Percentiles rank a stretch among this genome's conserved stretches.
These are phyloP conservation scores for Labrus mixtus DNA, from an alignment of 2,113 vertebrate species.

Conservation along the genomic window DNA sequence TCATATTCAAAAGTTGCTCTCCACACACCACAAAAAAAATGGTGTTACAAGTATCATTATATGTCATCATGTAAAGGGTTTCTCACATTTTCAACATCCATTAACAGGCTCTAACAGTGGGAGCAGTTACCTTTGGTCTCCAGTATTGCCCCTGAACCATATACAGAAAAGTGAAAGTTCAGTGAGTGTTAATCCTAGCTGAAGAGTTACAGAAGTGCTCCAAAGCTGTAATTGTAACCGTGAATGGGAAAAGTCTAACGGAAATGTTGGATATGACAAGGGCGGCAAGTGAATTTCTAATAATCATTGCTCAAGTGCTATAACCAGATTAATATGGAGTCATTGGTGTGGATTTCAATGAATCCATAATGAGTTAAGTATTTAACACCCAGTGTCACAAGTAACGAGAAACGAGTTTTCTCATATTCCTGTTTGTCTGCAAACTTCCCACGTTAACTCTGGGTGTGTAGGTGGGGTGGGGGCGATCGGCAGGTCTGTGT, in stretches of 20 bases:
- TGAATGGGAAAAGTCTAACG: background rate
- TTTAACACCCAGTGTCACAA: background rate
- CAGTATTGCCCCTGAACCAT: too few relatives aligned
- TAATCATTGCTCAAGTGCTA: background rate
- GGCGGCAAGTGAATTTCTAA: background rate
- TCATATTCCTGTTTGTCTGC: slow-evolving; percentile 18
- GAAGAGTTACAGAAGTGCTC: too few relatives aligned
- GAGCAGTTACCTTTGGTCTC: too few relatives aligned
- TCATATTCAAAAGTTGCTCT: too few relatives aligned
- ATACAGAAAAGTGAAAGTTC: background rate
- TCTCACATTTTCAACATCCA: too few relatives aligned
- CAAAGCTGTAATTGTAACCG: background rate
- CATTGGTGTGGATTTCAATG: background rate
- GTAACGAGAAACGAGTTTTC: slow-evolving; percentile 10
- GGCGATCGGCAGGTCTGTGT: slow-evolving; percentile 19
- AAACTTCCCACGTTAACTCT: slow-evolving; percentile 28
- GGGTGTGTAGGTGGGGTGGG: slow-evolving; percentile 32
- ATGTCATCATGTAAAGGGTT: too few relatives aligned
- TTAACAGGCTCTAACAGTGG: too few relatives aligned
- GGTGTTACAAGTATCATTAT: too few relatives aligned
- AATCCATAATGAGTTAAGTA: background rate
- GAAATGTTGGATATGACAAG: background rate
- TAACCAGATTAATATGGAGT: slow-evolving; percentile 6
- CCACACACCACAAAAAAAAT: too few relatives aligned
- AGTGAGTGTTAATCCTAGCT: too few relatives aligned